Evolutionary conservation across 1,140 invertebrate species (phyloP).

Genomic region (Drosophila malerkotliana): DNA sequence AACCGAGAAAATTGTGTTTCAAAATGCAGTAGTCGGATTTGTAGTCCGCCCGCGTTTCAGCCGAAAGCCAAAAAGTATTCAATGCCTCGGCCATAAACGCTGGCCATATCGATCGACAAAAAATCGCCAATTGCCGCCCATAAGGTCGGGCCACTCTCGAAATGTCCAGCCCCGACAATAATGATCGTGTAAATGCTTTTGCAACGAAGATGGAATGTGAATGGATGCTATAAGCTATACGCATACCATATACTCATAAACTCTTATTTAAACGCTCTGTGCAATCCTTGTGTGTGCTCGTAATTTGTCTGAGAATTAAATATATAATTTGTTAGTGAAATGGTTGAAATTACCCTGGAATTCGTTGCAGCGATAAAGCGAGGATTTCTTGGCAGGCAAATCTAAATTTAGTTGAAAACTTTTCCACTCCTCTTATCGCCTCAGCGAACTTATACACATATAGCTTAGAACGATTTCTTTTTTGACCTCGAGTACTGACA

Average conservation of each 20-base stretch:
- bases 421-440: slow-evolving; percentile 24
- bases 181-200: slow-evolving; percentile 41
- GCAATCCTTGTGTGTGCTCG: slow-evolving; percentile 18
- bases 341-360: slow-evolving; percentile 11
- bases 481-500: slow-evolving; percentile 14
- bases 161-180: slow-evolving; percentile 33
- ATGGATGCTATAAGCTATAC: slow-evolving; percentile 8
- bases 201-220: slow-evolving; percentile 32
- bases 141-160: slow-evolving; percentile 26
- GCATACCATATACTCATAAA: neutral
- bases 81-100: slow-evolving; percentile 74
- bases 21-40: slow-evolving; percentile 46
- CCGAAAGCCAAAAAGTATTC: slow-evolving; percentile 56
- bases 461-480: slow-evolving; percentile 7
- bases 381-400: slow-evolving; percentile 16
- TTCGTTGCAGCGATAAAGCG: slow-evolving; percentile 4
- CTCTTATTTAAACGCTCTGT: slow-evolving; percentile 14
- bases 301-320: slow-evolving; percentile 28
- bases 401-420: slow-evolving; percentile 9
- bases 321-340: slow-evolving; percentile 22
- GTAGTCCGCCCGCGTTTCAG: slow-evolving; percentile 57
- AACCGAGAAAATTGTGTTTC: slow-evolving; percentile 30
- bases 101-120: slow-evolving; percentile 23
- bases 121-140: slow-evolving; percentile 13
- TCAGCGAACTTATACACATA: neutral